Evolutionary conservation across 2,888 invertebrate genomes (phyloP), one percentile per base, ranked within the genome.

Genomic region (Drosophila melanosoma): DNA sequence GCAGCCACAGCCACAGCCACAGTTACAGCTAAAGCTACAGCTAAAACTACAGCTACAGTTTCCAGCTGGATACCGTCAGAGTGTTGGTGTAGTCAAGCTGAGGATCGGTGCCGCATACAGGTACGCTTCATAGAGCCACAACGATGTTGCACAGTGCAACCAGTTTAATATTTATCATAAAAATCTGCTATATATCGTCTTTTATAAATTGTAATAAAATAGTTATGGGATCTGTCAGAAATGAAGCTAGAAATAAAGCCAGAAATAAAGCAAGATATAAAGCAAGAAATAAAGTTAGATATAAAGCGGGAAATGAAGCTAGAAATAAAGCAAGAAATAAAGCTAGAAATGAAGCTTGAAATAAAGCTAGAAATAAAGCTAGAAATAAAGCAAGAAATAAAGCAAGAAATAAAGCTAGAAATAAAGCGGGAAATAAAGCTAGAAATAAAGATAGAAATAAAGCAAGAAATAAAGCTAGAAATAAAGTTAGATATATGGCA

Each of bases 81-180:
- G 69, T 75, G 69, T 64, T 74, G 64, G 74, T 67, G 67, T 53
- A 57, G 38, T 75, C 58, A 56, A 76, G 68, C 77, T 80, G 78
- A 84, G 82, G 81, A 81, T 81, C 81, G 80, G 59, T 72, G 72
- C 71, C 48, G 57, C 36, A 60, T 71, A 74, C 80, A 80, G 80
- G 81, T 80, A 80, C 71, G 75, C 71, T 79, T 67, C 71, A 64
- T 29, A 58, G 62, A 60, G 71, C 49, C 60, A 60, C n/a, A 17
- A 52, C 64, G 56, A 52, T 52, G 69, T n/a, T 48, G 67, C 58
- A 79, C 79, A 71, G 60, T 79, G 79, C 15, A 2, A 20, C 58
- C 8, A 54, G 3, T 11, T 26, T 11, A 3, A 33, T 12, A 12
- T 29, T 20, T 32, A 40, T 20, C 7, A 23, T 38, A 5, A n/a